Conservation (phyloP, 92 coral and sea anemone species). For the Zoanthus sansibaricus region DNA sequence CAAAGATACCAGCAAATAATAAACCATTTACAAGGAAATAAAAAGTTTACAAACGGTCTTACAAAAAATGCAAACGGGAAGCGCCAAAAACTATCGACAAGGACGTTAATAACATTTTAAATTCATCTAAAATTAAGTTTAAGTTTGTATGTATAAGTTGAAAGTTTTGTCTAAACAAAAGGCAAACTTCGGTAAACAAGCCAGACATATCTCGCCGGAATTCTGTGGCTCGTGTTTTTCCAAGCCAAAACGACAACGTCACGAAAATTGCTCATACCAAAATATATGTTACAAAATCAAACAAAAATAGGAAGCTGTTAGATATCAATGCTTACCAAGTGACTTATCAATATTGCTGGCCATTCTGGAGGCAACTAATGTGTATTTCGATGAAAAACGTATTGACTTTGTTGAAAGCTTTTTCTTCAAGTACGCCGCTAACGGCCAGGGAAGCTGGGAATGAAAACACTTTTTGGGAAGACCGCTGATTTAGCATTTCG, state of each 20-base stretch:
- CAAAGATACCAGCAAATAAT: neutral
- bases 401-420: neutral
- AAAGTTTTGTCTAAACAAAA: too few relatives aligned
- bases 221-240: too few relatives aligned
- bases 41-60: neutral
- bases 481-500: neutral
- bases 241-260: neutral
- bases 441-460: conserved; percentile 1
- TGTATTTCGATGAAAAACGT: neutral
- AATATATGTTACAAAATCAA: neutral
- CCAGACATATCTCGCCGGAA: neutral
- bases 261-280: neutral
- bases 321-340: conserved; percentile 13
- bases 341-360: conserved; percentile 44
- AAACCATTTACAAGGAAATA: neutral
- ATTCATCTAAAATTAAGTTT: neutral
- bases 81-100: neutral
- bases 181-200: neutral
- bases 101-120: neutral
- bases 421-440: neutral
- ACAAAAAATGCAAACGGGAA: neutral
- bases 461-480: neutral
- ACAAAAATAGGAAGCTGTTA: neutral
- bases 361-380: neutral
- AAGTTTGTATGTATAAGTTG: too few relatives aligned